Conservation (phyloP, 2,888 invertebrate genomes). For the Ophion ventricosus region DNA sequence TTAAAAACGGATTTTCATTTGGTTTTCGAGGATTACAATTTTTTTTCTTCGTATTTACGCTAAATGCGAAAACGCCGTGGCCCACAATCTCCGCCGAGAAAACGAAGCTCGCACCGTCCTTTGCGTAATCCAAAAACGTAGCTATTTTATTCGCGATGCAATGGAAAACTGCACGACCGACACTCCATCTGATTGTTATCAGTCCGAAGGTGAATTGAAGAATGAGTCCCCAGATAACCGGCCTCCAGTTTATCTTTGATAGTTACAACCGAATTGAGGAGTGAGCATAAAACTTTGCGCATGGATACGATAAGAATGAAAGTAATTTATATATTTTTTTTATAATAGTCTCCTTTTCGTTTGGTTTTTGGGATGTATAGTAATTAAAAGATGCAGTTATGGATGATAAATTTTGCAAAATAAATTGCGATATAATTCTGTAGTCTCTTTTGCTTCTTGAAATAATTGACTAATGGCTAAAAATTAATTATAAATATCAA, state of each 20-base stretch:
- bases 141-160: constrained; percentile 90
- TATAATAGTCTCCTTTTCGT: not conserved
- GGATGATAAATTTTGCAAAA: too few relatives aligned
- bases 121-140: constrained; percentile 91
- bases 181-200: constrained; percentile 92
- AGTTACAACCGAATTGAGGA: not conserved
- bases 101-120: constrained; percentile 92
- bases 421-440: too few relatives aligned
- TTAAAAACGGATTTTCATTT: constrained; percentile 23
- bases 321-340: not conserved
- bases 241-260: constrained; percentile 89
- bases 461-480: too few relatives aligned
- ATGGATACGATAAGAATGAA: not conserved
- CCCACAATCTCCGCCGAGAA: constrained; percentile 89
- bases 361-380: too few relatives aligned
- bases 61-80: constrained; percentile 92
- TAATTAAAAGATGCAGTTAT: too few relatives aligned
- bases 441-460: too few relatives aligned
- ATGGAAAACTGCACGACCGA: constrained; percentile 89
- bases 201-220: constrained; percentile 94
- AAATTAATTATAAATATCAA: too few relatives aligned
- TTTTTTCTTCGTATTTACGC: constrained; percentile 85
- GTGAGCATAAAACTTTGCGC: not conserved
- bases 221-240: constrained; percentile 91
- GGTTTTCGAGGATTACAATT: not conserved